Base-by-base conservation (phyloP, 1,140 invertebrate genomes). In the Drosophila cardini region DNA sequence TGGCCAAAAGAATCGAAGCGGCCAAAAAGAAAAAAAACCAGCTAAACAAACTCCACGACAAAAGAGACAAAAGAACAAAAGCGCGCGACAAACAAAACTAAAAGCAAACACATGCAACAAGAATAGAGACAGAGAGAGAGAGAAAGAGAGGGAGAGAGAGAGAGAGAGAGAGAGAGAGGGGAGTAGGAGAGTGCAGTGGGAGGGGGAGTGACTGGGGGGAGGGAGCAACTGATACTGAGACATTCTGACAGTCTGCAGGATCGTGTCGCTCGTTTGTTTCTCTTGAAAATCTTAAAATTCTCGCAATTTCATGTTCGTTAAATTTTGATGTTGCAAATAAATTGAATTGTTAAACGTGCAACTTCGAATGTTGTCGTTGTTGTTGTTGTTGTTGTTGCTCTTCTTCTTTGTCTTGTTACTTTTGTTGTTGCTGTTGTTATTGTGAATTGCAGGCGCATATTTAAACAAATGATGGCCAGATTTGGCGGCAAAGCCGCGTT, bases 321-420 rank as follows among this genome's bases (percentile, higher is more conserved):
- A 91, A 91, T 90, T 91, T 91, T 91, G 90, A 91, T 90, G 86
- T 87, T 91, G 78, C 80, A 91, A 91, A 91, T 91, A 91, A 91
- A 91, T 91, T 91, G 90, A 91, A 91, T 91, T 91, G 90, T 91
- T 91, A 91, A 91, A 91, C 90, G 90, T 90, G 90, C 90, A 91
- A 91, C 83, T 79, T 90, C 68, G 71, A 83, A 87, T 89, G 84
- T 89, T 86, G 78, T 86, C 71, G 71, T 71, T 74, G 56, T 32
- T 58, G 21, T 42, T 64, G 48, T 61, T 57, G 60, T 58, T 55
- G 34, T 43, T 61, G 40, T 16, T 36, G 30, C 50, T 3, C 21
- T 4, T 26, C 21, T 2, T 26, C 42, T 43, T 7, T 76, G 52
- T 65, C 56, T 18, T 67, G 53, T 42, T 70, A 69, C 32, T 73